Conservation (phyloP, 2,888 invertebrate species). For the Pterostichus niger region DNA sequence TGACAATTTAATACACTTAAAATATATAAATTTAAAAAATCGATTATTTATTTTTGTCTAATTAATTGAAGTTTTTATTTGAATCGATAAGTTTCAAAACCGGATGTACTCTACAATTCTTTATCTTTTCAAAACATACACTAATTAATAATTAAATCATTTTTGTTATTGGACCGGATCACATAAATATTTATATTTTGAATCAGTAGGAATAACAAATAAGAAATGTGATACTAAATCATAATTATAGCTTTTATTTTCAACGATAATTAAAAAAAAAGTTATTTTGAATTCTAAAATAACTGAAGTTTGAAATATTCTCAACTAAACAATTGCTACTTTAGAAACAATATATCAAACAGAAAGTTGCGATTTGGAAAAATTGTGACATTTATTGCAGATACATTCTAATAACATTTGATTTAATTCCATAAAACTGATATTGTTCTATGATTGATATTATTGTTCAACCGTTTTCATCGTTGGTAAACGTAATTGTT, state of each 20-base stretch:
- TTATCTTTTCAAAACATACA: neutral
- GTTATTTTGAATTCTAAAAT: neutral
- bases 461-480: constrained; percentile 51
- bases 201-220: neutral
- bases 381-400: constrained; percentile 42
- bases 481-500: constrained; percentile 55
- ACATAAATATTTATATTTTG: neutral
- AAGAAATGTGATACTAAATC: neutral
- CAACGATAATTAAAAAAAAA: neutral
- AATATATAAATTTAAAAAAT: neutral
- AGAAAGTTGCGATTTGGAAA: constrained; percentile 29
- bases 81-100: constrained; percentile 25
- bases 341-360: constrained; percentile 44
- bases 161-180: constrained; percentile 30
- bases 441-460: constrained; percentile 39
- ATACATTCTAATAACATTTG: constrained; percentile 42
- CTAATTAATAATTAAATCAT: constrained; percentile 25
- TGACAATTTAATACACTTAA: neutral
- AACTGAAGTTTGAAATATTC: constrained; percentile 2
- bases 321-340: constrained; percentile 47
- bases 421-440: constrained; percentile 14
- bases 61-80: constrained; percentile 34
- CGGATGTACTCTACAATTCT: neutral
- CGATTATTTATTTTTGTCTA: constrained; percentile 20
- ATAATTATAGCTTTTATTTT: neutral